Base-by-base conservation (phyloP, 2,113 vertebrate genomes). In the Triplophysa dalaica region DNA sequence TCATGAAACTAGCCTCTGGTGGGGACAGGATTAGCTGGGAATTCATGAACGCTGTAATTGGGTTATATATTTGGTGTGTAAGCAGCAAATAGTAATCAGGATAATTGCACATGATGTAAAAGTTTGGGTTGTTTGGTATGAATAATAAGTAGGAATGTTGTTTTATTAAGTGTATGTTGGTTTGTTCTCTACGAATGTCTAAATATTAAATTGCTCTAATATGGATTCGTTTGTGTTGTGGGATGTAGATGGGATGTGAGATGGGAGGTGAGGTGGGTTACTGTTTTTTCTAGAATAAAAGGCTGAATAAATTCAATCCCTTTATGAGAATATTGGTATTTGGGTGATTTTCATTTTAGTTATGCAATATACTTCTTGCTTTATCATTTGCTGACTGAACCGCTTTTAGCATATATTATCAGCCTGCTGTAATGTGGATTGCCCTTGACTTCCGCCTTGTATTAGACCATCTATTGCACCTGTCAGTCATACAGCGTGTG, bases 1-100 rank as follows among this genome's bases (percentile, higher is more conserved):
- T 72, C 24, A 54, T 70, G n/a, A 21, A 43, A 62, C 48, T 63
- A 10, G 29, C 70, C 77, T 79, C 60, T 54, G 68, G 19, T 61
- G 19, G 43, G 45, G 5, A 21, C 29, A 19, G 45, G 16, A 29
- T 60, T 61, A 62, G 41, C 24, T 50, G 26, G 26, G 16, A 68
- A 45, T 69, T 60, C 7, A 60, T 43, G 33, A 48, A 8, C 16
- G 1, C 21, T 48, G 41, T 43, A 73, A 73, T 75, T 75, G 19
- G 14, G 8, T 75, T 75, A 63, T 63, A 75, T 63, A 48, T 19
- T 0, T 62, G 24, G 24, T 63, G 26, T 17, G 38, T 63, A 62
- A 26, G 22, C 13, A 41, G 62, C 22, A 29, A 61, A 48, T 43
- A 22, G 9, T 50, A 75, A 75, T 50, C 16, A 48, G 58, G 41